Evolutionary conservation across 2,888 invertebrate species (phyloP).

Genomic region (Watsonalla binaria): DNA sequence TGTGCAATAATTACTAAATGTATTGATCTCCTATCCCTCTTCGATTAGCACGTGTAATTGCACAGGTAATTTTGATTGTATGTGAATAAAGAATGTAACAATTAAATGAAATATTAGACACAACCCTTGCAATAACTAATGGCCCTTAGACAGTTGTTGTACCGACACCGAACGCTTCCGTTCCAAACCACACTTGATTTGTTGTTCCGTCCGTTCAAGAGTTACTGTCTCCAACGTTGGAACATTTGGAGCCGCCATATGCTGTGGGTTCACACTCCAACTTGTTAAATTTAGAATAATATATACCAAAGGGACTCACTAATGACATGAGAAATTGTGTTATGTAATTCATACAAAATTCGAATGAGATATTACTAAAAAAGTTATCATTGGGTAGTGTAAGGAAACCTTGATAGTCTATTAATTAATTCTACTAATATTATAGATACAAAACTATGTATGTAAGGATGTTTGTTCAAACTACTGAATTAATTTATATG

Average conservation of each 20-base stretch:
- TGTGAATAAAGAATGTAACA: no score
- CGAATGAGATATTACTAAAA: background rate
- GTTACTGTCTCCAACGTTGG: slow-evolving; percentile 54
- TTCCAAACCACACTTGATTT: slow-evolving; percentile 70
- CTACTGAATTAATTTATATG: no score
- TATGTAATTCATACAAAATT: slow-evolving; percentile 7
- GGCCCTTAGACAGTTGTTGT: slow-evolving; percentile 55
- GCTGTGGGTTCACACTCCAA: slow-evolving; percentile 39
- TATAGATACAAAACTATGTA: no score
- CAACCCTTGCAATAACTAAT: slow-evolving; percentile 55
- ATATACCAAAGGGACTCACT: slow-evolving; percentile 19
- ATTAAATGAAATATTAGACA: slow-evolving; percentile 22
- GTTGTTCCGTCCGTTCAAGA: slow-evolving; percentile 61
- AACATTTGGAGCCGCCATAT: slow-evolving; percentile 62
- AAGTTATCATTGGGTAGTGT: no score
- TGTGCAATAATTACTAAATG: no score
- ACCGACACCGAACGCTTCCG: slow-evolving; percentile 60
- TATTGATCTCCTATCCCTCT: no score
- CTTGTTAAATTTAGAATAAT: slow-evolving; percentile 43
- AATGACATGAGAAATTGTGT: slow-evolving; percentile 18
- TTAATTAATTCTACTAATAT: no score
- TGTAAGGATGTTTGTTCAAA: no score
- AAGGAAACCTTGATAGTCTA: no score
- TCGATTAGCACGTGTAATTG: no score
- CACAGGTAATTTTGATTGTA: no score